Conservation (phyloP, 2,888 invertebrate species). For the Ephialtes manifestator region DNA sequence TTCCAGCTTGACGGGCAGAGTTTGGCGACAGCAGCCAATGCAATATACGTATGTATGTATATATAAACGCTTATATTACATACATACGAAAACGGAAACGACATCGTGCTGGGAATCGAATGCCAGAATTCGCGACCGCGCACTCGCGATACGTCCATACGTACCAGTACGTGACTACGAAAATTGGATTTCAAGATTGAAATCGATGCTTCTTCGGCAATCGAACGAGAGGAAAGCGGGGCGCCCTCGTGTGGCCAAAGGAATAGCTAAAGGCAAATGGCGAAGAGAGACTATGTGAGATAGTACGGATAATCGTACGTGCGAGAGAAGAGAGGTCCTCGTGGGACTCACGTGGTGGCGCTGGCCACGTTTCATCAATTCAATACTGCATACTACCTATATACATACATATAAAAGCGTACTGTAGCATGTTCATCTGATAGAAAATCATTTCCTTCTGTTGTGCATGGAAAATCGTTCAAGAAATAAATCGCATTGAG, state of each 20-base stretch:
- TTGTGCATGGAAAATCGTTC: constrained; percentile 4
- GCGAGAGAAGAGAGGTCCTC: constrained; percentile 30
- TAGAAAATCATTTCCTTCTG: constrained; percentile 18
- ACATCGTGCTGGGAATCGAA: constrained; percentile 60
- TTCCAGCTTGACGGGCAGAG: constrained; percentile 21
- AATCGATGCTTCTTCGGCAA: constrained; percentile 57
- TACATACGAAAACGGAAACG: constrained; percentile 53
- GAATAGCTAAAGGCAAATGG: constrained; percentile 49
- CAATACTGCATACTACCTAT: background rate
- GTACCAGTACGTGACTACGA: constrained; percentile 60
- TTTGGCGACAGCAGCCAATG: background rate
- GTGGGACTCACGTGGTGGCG: constrained; percentile 9
- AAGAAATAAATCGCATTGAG: constrained; percentile 2
- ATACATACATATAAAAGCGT: background rate
- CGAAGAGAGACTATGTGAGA: constrained; percentile 40
- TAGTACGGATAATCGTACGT: constrained; percentile 56
- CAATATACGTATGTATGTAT: constrained; percentile 1
- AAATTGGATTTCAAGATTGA: constrained; percentile 68
- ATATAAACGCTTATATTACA: constrained; percentile 12
- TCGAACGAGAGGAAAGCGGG: constrained; percentile 15
- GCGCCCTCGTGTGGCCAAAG: background rate
- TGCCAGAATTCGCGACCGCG: constrained; percentile 50
- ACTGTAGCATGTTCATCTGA: constrained; percentile 1
- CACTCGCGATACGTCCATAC: constrained; percentile 33
- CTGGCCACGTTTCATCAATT: constrained; percentile 28